Evolutionary conservation across 2,113 vertebrate species (phyloP).

Genomic region (Rostratula benghalensis): DNA sequence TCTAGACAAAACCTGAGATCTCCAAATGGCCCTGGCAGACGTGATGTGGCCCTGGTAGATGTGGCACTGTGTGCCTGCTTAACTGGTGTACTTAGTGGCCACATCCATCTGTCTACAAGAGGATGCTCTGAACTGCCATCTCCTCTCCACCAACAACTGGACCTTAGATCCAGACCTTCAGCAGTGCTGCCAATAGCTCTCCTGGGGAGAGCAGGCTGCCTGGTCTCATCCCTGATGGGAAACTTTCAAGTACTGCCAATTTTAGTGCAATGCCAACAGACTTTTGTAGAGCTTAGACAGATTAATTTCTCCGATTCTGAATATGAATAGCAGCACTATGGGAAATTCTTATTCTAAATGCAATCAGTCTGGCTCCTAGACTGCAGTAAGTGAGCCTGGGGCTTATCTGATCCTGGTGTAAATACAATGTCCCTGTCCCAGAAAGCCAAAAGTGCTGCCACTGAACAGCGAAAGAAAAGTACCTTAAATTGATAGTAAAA

Average conservation of each 20-base stretch:
- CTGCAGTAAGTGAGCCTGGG: not conserved
- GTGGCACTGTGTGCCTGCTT: rapidly evolving
- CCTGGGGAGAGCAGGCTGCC: not conserved
- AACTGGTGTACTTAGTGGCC: not conserved
- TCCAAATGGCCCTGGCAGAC: not conserved
- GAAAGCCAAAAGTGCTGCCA: not conserved
- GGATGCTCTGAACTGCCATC: not conserved
- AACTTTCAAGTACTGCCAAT: not conserved
- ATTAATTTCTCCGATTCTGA: not conserved
- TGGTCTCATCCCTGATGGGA: not conserved
- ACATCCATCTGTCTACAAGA: rapidly evolving
- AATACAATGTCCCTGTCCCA: not conserved
- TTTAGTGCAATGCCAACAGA: not conserved
- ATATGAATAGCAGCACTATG: not conserved
- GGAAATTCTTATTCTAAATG: not conserved
- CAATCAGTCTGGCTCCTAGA: not conserved
- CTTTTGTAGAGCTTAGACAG: not conserved
- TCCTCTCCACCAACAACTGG: not conserved
- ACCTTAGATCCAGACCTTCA: not conserved
- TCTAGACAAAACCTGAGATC: not conserved
- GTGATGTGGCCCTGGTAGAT: not conserved
- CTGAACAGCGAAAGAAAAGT: not conserved
- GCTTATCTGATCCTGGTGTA: not conserved
- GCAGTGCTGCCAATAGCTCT: not conserved
- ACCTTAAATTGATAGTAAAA: not conserved